Evolutionary conservation across 2,797 vertebrate species (phyloP).

Genomic region (Acipenser oxyrinchus): DNA sequence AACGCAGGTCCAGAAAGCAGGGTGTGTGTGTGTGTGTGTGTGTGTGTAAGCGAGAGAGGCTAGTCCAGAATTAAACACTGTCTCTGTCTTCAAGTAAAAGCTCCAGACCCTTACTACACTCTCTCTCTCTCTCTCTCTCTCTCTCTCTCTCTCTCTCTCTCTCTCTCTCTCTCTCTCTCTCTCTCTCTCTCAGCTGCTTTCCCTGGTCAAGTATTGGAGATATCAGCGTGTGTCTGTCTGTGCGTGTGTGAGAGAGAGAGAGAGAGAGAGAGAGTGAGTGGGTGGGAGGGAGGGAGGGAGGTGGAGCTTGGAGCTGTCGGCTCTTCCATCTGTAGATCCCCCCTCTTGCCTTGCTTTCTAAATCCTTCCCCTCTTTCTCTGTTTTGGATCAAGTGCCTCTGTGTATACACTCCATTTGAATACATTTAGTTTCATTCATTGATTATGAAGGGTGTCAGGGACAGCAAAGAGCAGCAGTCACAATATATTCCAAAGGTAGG

Average conservation of each 20-base stretch:
- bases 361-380: conserved; percentile 13
- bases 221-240: conserved; percentile 61
- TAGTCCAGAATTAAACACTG: neutral
- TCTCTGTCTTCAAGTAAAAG: neutral
- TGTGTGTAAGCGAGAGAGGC: neutral
- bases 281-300: conserved; percentile 39
- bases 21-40: too few relatives aligned
- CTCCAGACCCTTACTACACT: neutral
- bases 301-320: conserved; percentile 59
- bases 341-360: conserved; percentile 48
- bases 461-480: too few relatives aligned
- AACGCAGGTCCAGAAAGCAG: conserved; percentile 9
- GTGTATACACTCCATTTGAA: conserved; percentile 21
- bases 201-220: conserved; percentile 40
- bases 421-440: conserved; percentile 9
- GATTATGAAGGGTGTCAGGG: too few relatives aligned
- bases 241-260: conserved; percentile 31
- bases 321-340: conserved; percentile 64
- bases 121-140: neutral
- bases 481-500: too few relatives aligned
- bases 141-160: neutral
- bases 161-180: conserved; percentile 38
- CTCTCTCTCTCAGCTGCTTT: conserved; percentile 46
- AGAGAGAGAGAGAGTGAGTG: conserved; percentile 23
- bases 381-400: conserved; percentile 12